Evolutionary conservation across 2,888 invertebrate species (phyloP).

Genomic region (Drepanosiphum platanoidis): DNA sequence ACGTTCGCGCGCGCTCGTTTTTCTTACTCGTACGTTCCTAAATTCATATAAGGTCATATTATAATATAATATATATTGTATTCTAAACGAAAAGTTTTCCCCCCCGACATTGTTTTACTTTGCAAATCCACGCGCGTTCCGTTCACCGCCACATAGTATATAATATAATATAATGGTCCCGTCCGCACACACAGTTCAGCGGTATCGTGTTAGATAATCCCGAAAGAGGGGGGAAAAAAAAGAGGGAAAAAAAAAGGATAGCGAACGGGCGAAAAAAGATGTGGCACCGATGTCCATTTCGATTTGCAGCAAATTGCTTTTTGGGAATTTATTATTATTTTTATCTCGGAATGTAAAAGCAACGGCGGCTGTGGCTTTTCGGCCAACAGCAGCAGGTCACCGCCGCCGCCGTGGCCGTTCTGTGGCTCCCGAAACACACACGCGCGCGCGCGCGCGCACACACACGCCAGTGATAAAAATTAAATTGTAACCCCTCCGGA

Average conservation of each 20-base stretch:
- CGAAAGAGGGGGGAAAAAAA: not conserved
- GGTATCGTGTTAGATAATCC: constrained; percentile 39
- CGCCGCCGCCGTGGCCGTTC: constrained; percentile 11
- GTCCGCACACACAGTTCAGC: not conserved
- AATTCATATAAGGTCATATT: too few species aligned
- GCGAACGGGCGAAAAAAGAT: constrained; percentile 37
- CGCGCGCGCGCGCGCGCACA: not conserved
- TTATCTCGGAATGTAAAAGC: constrained; percentile 47
- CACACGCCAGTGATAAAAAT: constrained; percentile 52
- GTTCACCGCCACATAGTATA: constrained; percentile 31
- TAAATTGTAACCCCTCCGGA: constrained; percentile 34
- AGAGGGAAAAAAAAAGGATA: not conserved
- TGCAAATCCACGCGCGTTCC: too few species aligned
- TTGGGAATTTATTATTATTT: constrained; percentile 58
- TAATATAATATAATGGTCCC: not conserved
- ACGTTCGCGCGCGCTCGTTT: too few species aligned
- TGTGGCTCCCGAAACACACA: not conserved
- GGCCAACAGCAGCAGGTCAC: constrained; percentile 47
- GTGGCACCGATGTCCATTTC: constrained; percentile 53
- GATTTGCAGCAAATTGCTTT: constrained; percentile 60
- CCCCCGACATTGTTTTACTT: not conserved
- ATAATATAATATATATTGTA: not conserved
- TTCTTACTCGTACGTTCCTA: too few species aligned
- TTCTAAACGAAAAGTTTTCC: not conserved
- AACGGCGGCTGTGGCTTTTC: constrained; percentile 27